These are phyloP conservation scores for Tupiocoris notatus DNA, from an alignment of 2,888 invertebrate genomes.

Conservation along the genomic window DNA sequence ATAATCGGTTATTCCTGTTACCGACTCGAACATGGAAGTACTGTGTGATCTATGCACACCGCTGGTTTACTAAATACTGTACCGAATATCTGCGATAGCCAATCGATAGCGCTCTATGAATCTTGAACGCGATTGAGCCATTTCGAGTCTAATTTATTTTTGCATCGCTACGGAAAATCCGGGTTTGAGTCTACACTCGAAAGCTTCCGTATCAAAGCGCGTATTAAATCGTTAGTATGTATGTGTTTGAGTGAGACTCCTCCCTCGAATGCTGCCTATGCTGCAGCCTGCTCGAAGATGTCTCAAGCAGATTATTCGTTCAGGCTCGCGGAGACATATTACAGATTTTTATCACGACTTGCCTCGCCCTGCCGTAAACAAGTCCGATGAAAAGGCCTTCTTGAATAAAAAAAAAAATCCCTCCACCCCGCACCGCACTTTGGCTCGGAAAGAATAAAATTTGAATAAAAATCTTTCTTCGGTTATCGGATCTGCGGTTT, in stretches of 20 bases:
- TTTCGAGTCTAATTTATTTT: no score
- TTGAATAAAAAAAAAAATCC: not conserved
- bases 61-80: no score
- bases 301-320: not conserved
- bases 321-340: not conserved
- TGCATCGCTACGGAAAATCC: no score
- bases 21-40: no score
- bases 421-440: not conserved
- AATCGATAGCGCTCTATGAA: no score
- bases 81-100: no score
- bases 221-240: no score
- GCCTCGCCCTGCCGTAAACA: slow-evolving; percentile 14
- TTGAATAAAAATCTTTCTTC: not conserved
- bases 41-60: no score
- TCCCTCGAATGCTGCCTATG: not conserved
- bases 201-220: no score
- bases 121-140: no score
- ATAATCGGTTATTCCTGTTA: no score
- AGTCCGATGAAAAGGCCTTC: slow-evolving; percentile 16
- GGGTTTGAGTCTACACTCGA: no score
- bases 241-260: not conserved
- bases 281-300: not conserved
- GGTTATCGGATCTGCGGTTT: not conserved
- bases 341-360: slow-evolving; percentile 4
- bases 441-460: not conserved